phyloP scores from a whole-genome alignment of 2,797 vertebrate genomes.

The Benthosema pterotum region DNA sequence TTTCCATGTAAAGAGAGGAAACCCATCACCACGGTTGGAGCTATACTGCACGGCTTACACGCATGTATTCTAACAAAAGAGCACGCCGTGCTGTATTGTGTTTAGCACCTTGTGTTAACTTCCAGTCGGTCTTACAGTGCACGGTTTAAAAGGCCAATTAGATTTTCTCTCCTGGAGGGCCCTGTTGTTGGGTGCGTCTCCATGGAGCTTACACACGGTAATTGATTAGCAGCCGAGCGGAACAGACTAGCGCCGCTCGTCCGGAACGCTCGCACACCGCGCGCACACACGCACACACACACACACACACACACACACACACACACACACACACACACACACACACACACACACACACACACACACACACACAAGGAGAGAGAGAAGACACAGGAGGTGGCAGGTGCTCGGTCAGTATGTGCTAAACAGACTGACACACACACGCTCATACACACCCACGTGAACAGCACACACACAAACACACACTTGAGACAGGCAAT shows the following conservation, averaged over 20 bases:
- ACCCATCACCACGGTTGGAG: too few relatives aligned
- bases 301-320: too few relatives aligned
- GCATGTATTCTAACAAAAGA: too few relatives aligned
- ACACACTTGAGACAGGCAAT: too few relatives aligned
- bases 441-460: slow-evolving; percentile 28
- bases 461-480: slow-evolving; percentile 39
- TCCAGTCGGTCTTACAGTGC: too few relatives aligned
- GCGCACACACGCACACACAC: too few relatives aligned
- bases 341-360: too few relatives aligned
- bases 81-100: too few relatives aligned
- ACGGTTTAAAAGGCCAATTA: slow-evolving; percentile 43
- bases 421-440: slow-evolving; percentile 1
- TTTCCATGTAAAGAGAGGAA: too few relatives aligned
- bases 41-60: too few relatives aligned
- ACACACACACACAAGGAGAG: not conserved
- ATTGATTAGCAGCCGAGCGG: slow-evolving; percentile 71
- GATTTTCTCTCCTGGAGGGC: slow-evolving; percentile 54
- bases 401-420: too few relatives aligned
- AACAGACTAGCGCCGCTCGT: slow-evolving; percentile 54
- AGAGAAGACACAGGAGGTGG: not conserved
- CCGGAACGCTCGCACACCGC: slow-evolving; percentile 49
- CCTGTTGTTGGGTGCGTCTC: slow-evolving; percentile 50
- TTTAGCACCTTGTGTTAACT: slow-evolving; percentile 25
- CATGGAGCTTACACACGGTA: slow-evolving; percentile 62
- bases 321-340: too few relatives aligned